Conservation (phyloP, 2,113 vertebrate species). For the Cyanoramphus novaezelandiae region DNA sequence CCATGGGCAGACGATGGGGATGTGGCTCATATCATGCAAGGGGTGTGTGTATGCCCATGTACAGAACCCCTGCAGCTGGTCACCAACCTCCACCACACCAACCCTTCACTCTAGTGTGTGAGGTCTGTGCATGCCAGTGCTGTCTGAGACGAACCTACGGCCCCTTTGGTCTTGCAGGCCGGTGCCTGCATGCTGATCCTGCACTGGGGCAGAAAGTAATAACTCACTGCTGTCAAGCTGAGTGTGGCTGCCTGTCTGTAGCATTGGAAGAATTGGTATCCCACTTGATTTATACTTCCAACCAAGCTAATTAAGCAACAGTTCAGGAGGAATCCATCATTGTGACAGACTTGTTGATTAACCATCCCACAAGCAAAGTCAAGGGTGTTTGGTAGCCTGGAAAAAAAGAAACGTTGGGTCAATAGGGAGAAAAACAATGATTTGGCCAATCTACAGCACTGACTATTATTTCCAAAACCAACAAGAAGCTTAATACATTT, state of each 20-base stretch:
- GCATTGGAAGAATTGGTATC: slow-evolving; percentile 42
- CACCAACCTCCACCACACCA: background rate
- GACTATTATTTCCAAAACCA: background rate
- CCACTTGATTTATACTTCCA: slow-evolving; percentile 69
- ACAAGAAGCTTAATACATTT: background rate
- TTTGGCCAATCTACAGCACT: background rate
- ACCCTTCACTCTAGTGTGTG: fast-evolving
- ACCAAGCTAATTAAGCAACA: slow-evolving; percentile 78
- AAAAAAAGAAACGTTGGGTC: background rate
- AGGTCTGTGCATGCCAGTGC: fast-evolving
- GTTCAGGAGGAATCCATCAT: slow-evolving; percentile 75
- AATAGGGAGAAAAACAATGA: background rate
- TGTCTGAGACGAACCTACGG: fast-evolving
- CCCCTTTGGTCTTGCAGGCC: background rate
- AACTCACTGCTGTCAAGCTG: slow-evolving; percentile 45
- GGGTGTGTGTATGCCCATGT: fast-evolving
- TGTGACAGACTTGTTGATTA: slow-evolving; percentile 79
- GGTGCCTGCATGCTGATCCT: background rate
- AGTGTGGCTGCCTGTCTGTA: slow-evolving; percentile 35
- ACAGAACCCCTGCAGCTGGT: background rate
- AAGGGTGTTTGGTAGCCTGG: slow-evolving; percentile 48
- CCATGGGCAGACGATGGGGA: fast-evolving
- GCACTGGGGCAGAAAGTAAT: background rate
- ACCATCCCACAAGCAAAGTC: slow-evolving; percentile 60
- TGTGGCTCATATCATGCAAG: background rate